phyloP scores from a whole-genome alignment of 2,888 invertebrate genomes.

The Lymantria dispar region DNA sequence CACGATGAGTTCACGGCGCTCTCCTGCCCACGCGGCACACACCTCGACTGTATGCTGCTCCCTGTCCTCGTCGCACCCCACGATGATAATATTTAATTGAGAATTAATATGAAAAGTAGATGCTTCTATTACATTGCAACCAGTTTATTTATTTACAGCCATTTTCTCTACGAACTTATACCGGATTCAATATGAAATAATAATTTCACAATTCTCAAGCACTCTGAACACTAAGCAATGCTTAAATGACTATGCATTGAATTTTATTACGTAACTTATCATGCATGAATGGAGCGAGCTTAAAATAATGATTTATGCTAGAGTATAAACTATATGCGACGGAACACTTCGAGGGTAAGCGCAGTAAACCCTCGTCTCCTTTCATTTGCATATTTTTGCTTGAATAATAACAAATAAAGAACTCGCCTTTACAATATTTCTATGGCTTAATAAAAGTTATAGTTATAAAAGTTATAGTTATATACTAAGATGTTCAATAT shows the following conservation, averaged over 20 bases:
- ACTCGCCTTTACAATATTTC: slow-evolving; percentile 16
- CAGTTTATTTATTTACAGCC: slow-evolving; percentile 3
- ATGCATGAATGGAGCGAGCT: slow-evolving; percentile 30
- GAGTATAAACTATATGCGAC: slow-evolving; percentile 18
- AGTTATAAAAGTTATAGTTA: background rate
- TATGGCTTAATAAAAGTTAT: background rate
- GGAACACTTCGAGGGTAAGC: slow-evolving; percentile 17
- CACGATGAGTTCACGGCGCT: too few species aligned
- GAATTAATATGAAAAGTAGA: too few species aligned
- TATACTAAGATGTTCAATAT: background rate
- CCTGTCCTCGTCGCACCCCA: too few species aligned
- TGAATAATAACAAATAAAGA: slow-evolving; percentile 63
- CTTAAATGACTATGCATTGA: slow-evolving; percentile 30
- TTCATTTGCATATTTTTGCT: slow-evolving; percentile 73
- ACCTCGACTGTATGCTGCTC: too few species aligned
- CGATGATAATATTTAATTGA: too few species aligned
- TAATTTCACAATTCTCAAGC: slow-evolving; percentile 25
- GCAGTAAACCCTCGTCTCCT: slow-evolving; percentile 49
- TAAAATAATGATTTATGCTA: slow-evolving; percentile 42
- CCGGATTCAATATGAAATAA: slow-evolving; percentile 5
- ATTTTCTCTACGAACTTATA: slow-evolving; percentile 13
- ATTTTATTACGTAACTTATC: slow-evolving; percentile 37
- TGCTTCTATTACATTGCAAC: too few species aligned
- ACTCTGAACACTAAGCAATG: slow-evolving; percentile 19
- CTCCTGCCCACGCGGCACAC: too few species aligned